These are phyloP conservation scores for Erebia ligea DNA, from an alignment of 2,888 invertebrate genomes.

Conservation along the genomic window DNA sequence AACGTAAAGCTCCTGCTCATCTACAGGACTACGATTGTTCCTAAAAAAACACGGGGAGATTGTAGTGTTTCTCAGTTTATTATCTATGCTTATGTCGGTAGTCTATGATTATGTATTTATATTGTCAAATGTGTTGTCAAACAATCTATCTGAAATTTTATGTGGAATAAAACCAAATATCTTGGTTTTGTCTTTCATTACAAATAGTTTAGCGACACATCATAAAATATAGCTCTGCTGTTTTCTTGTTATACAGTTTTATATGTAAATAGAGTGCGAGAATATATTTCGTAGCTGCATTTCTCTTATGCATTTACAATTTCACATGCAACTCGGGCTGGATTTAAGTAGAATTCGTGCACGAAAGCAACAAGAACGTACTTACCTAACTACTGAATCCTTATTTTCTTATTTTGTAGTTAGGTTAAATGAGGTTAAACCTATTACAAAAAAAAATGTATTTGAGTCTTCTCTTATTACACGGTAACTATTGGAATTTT, in stretches of 20 bases:
- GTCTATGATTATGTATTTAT: too few species aligned
- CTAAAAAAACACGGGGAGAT: too few species aligned
- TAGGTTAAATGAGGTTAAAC: background rate
- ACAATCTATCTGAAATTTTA: too few species aligned
- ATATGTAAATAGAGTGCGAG: constrained; percentile 9
- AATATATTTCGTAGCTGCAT: constrained; percentile 8
- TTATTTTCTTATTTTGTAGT: background rate
- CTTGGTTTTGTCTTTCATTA: too few species aligned
- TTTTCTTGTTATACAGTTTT: background rate
- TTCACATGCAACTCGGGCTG: constrained; percentile 2
- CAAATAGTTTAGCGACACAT: background rate
- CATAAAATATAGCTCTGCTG: background rate
- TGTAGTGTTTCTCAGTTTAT: too few species aligned
- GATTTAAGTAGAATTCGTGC: constrained; percentile 2
- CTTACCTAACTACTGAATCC: background rate
- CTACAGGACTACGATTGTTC: too few species aligned
- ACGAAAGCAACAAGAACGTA: background rate
- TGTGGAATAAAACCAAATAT: too few species aligned
- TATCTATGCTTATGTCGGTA: too few species aligned
- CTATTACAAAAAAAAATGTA: background rate
- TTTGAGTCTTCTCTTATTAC: too few species aligned
- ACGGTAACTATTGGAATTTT: background rate
- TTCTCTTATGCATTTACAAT: constrained; percentile 10
- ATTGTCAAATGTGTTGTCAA: too few species aligned
- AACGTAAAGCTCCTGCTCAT: too few species aligned